A percentile compares a stretch with the other conserved stretches of the same genome.
Evolutionary conservation across 2,113 vertebrate species (phyloP).

Genomic region (Bubo scandiacus): DNA sequence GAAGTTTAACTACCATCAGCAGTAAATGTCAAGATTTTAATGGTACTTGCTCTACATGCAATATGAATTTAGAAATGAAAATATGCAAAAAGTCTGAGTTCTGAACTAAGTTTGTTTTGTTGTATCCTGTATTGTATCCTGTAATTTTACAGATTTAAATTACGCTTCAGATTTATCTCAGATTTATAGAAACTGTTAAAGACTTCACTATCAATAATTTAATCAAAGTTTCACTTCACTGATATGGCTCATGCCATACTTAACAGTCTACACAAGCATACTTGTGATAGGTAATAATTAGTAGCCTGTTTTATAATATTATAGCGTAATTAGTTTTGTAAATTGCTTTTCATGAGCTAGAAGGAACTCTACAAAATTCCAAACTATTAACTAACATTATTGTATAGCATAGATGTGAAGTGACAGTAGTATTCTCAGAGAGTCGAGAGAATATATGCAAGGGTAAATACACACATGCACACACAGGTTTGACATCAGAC

Average conservation of each 20-base stretch:
- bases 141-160: background rate
- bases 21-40: conserved; percentile 58
- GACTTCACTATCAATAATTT: background rate
- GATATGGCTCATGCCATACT: background rate
- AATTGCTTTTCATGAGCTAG: background rate
- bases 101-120: background rate
- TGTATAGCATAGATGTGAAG: background rate
- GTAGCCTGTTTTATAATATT: background rate
- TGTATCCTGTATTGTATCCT: background rate
- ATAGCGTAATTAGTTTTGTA: background rate
- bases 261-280: background rate
- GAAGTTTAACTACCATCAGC: conserved; percentile 51
- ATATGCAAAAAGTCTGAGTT: background rate
- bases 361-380: background rate
- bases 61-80: conserved; percentile 9
- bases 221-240: background rate
- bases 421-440: background rate
- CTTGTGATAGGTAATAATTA: background rate
- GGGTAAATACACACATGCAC: background rate
- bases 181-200: background rate
- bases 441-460: rapidly evolving
- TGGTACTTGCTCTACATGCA: background rate
- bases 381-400: background rate
- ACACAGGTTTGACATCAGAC: background rate
- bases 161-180: background rate